Evolutionary conservation across 2,797 vertebrate genomes (phyloP), one percentile per base, ranked within the genome.

Genomic region (Melanotaenia nigrans): DNA sequence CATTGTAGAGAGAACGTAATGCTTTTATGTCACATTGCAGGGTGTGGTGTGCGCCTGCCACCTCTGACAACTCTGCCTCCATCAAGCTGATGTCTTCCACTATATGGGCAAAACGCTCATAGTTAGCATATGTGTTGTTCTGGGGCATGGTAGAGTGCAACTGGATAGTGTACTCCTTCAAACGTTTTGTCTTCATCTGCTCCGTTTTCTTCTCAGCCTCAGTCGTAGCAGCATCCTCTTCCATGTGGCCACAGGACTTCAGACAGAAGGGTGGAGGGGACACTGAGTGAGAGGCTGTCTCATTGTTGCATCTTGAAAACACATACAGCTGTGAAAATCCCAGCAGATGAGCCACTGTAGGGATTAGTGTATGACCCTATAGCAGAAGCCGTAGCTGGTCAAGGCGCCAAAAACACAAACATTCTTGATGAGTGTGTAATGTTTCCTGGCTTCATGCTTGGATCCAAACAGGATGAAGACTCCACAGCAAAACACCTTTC

Each of bases 111-210:
- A 98, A 97, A 64, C 92, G 95, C 87, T 97, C 96, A 0, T 96
- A 96, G 91, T 96, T 95, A 87, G 94, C 77, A 1, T 97, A 96
- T 1, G 96, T 96, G 86, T 96, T 96, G 88, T 97, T 97, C 30
- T 94, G 95, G 22, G 95, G 93, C 93, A 96, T 95, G 89, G 96
- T 97, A 0, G 93, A 95, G 78, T 96, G 95, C 30, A 93, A 95
- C 76, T 97, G 96, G 73, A 97, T 91, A 57, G 95, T 96, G 85
- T 98, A 97, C 78, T 99, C 97, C 81, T 94, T 96, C 65, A 97
- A 90, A 7, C 81, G 95, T 62, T 95, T 96, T 0, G 96, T 96
- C 93, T 97, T 96, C 85, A 97, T 89, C 78, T 95, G 94, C 79
- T 95, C 95, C 3, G 55, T 82, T 76, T 91, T 93, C 75, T 92